Base-by-base conservation (phyloP, 2,888 invertebrate species). In the Pinctada fucata region DNA sequence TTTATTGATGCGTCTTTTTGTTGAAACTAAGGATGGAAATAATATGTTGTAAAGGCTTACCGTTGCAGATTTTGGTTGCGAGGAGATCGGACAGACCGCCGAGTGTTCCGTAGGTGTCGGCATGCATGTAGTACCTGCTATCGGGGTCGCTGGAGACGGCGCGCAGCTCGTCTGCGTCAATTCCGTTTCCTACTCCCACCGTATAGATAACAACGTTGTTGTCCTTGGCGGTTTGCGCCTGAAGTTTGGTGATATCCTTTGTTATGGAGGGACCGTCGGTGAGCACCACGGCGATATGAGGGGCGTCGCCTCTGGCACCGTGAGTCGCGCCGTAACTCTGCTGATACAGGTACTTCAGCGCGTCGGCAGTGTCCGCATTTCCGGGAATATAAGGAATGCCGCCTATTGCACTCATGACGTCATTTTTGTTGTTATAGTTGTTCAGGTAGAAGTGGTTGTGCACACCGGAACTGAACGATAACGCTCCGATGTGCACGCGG, bases 391-490 rank as follows among this genome's bases (percentile, higher is more conserved):
- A 87, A 65, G 82, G 87, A 50, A 87, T 87, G 58, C 78, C 75
- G 66, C 79, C 74, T 10, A 90, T 80, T 63, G 87, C 89, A 48
- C 79, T 82, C 68, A 80, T 75, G 51, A 89, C 76, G 47, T 82
- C 84, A 67, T 69, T 72, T 58, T 85, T 83, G 31, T 82, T 82
- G 45, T 65, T 78, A 79, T 87, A 83, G 64, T 86, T 80, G 76
- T 88, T 87, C 16, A 87, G 85, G 82, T 86, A 84, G 85, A 89
- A 87, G 83, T 87, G 84, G 67, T 85, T 84, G 48, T 82, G 79
- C 13, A 85, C 87, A 16, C 82, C 82, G 31, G 82, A 81, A 69
- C 88, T 84, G 77, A 84, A 88, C 13, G 87, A 86, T 67, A 86
- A 84, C 48, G 87, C 80, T 72, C 88, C 87, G 8, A 88, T 84